A percentile compares a stretch with the other conserved stretches of the same genome.
Conservation (phyloP, 2,113 vertebrate genomes). For the Prionailurus bengalensis region DNA sequence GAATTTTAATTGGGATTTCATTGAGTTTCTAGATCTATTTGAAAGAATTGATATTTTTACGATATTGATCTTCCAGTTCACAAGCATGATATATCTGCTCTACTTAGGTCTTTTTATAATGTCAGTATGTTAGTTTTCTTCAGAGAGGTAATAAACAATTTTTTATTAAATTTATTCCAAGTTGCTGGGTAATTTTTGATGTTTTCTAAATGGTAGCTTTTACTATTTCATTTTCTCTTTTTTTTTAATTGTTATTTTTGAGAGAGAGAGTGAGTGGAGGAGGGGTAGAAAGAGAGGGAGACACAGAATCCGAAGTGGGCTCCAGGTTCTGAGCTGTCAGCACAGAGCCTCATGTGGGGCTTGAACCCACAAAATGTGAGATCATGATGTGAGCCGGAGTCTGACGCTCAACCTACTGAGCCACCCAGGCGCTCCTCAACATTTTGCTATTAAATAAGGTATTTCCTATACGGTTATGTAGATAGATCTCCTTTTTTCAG, state of each 20-base stretch:
- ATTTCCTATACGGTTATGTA: not conserved
- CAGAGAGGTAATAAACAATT: not conserved
- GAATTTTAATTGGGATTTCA: slow-evolving; percentile 4
- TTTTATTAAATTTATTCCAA: slow-evolving; percentile 31
- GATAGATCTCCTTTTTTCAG: not conserved
- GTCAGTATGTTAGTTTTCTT: not conserved
- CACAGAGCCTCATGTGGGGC: no score
- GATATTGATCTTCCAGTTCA: not conserved
- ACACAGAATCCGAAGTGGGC: no score
- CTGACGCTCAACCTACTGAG: no score
- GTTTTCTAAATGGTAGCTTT: slow-evolving; percentile 11
- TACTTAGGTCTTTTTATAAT: not conserved
- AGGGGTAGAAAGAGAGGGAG: no score
- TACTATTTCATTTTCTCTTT: not conserved
- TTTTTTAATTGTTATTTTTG: no score
- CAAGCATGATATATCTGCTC: not conserved
- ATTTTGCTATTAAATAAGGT: not conserved
- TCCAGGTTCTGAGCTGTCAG: no score
- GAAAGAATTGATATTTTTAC: slow-evolving; percentile 3
- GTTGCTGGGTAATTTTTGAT: not conserved
- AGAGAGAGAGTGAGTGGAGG: no score
- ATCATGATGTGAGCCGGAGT: no score
- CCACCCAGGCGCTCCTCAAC: not conserved
- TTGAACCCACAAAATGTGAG: no score
- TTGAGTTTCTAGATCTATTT: slow-evolving; percentile 19